Base-by-base conservation (phyloP, 1,140 invertebrate species). In the Monochamus saltuarius region DNA sequence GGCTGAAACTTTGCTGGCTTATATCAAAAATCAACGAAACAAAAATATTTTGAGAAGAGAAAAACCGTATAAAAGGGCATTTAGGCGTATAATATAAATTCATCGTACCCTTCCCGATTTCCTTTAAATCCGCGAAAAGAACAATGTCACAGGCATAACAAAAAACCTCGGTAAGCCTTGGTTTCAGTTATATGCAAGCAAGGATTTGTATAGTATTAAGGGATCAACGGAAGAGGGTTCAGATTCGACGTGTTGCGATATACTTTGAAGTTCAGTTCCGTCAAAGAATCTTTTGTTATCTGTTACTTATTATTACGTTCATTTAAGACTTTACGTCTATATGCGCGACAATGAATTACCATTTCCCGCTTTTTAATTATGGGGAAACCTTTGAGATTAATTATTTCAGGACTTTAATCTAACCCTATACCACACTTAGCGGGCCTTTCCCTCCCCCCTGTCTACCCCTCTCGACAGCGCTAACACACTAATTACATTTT, bases 251-350 rank as follows among this genome's bases (percentile, higher is more conserved):
- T 73, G 71, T 74, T 59, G 65, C 67, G 55, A 72, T 65, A 61
- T 66, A 74, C 74, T 75, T 75, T 75, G 74, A 75, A 71, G 73
- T 74, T 58, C 57, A 64, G 61, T 62, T 67, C 60, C 64, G 63
- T 73, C 71, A 74, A 74, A 73, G 67, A 65, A 68, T 66, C 72
- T 73, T 75, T 76, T 76, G 74, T 76, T 71, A 75, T 69, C 70
- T 64, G 67, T 73, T 74, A 75, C 58, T 75, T 76, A 76, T 75
- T 74, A 75, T 76, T 74, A 67, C 74, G 72, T 75, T 74, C 74
- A 72, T 75, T 75, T 74, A 56, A 59, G 64, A 65, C 69, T 72
- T 71, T 68, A 64, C 62, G 67, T 68, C 69, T 68, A 59, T 65
- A 67, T 66, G 50, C 61, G 62, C 62, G 71, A 73, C 73, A 72